Evolutionary conservation across 2,888 invertebrate genomes (phyloP).

Genomic region (Mesopsocus fuscifrons): DNA sequence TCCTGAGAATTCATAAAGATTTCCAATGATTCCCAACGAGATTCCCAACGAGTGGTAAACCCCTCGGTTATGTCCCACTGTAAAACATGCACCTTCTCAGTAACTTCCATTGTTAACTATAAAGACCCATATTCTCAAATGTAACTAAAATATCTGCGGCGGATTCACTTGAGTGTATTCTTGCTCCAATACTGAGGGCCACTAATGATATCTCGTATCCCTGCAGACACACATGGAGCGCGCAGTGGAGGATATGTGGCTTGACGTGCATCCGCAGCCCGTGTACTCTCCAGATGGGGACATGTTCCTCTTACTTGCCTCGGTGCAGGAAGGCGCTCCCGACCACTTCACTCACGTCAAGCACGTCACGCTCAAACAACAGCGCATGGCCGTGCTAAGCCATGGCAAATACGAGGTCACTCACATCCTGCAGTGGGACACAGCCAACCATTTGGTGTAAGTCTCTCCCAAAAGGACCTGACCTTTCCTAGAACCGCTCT

Average conservation of each 20-base stretch:
- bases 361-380: conserved; percentile 56
- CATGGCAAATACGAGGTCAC: conserved; percentile 72
- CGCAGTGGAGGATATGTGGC: conserved; percentile 67
- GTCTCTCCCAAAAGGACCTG: no score
- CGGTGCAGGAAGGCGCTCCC: conserved; percentile 64
- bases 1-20: background rate
- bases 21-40: no score
- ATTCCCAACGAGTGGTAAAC: no score
- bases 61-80: no score
- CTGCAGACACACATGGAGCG: conserved; percentile 62
- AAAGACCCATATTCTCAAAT: no score
- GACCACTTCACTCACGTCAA: conserved; percentile 80
- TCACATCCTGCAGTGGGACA: conserved; percentile 70
- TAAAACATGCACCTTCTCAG: no score
- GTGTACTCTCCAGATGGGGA: conserved; percentile 68
- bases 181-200: no score
- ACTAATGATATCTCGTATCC: no score
- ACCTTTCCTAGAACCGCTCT: no score
- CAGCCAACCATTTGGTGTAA: conserved; percentile 60
- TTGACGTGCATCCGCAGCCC: conserved; percentile 68
- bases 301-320: conserved; percentile 62
- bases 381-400: conserved; percentile 66
- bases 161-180: no score
- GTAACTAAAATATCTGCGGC: no score
- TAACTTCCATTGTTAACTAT: no score